Conservation (phyloP, 1,140 invertebrate genomes). For the Frieseomelitta varia region DNA sequence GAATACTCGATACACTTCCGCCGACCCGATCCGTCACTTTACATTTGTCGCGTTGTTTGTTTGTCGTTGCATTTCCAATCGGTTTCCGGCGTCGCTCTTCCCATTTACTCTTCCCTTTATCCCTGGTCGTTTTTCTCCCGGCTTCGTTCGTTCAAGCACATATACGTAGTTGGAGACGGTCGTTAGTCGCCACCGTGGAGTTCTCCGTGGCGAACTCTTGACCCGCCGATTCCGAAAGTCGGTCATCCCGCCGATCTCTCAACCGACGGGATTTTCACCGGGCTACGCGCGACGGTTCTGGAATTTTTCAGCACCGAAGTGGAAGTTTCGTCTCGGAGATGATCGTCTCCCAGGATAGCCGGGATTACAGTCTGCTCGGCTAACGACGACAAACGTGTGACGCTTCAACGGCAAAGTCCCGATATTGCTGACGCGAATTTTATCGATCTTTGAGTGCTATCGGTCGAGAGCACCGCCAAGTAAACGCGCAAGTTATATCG, state of each 20-base stretch:
- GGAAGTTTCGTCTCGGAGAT: background rate
- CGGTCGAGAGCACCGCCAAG: too few relatives aligned
- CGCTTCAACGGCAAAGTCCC: background rate
- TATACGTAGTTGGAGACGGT: background rate
- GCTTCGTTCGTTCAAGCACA: slow-evolving; percentile 5
- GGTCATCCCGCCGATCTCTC: slow-evolving; percentile 12
- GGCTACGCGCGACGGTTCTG: too few relatives aligned
- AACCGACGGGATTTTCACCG: too few relatives aligned
- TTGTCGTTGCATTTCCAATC: slow-evolving; percentile 3
- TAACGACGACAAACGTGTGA: slow-evolving; percentile 11
- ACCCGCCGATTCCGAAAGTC: slow-evolving; percentile 50
- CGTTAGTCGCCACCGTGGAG: slow-evolving; percentile 11
- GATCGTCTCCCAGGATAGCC: too few relatives aligned
- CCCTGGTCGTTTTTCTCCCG: background rate
- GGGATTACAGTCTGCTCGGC: background rate
- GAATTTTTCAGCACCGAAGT: too few relatives aligned
- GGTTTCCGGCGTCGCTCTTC: slow-evolving; percentile 1
- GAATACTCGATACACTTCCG: too few relatives aligned
- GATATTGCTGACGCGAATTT: slow-evolving; percentile 13
- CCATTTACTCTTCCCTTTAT: background rate
- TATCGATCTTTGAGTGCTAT: background rate
- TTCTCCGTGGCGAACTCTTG: slow-evolving; percentile 32
- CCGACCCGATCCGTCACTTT: too few relatives aligned
- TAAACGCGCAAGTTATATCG: background rate
- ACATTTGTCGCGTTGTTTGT: too few relatives aligned